These are phyloP conservation scores for Peromyscus melanophrys DNA, from an alignment of 2,797 vertebrate genomes.

Conservation along the genomic window DNA sequence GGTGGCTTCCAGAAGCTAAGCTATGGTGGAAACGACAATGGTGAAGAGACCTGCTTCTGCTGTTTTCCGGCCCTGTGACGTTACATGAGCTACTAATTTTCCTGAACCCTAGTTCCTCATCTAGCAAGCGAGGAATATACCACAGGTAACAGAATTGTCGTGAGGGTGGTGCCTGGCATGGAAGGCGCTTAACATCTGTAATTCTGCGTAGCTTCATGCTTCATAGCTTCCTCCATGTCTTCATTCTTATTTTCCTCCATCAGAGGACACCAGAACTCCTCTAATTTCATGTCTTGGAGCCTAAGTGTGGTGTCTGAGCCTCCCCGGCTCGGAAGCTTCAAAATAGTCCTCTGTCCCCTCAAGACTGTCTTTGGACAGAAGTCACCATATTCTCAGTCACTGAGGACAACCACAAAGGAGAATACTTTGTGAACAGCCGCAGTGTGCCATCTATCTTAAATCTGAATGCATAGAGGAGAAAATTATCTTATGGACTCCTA, in stretches of 20 bases:
- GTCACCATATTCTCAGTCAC: not conserved
- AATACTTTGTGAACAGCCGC: not conserved
- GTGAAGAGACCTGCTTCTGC: not conserved
- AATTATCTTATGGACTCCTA: slow-evolving; percentile 24
- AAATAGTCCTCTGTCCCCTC: no score
- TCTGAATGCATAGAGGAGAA: slow-evolving; percentile 21
- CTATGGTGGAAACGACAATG: not conserved
- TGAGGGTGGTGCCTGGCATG: not conserved
- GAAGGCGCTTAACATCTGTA: not conserved
- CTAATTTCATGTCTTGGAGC: not conserved
- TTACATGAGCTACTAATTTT: not conserved
- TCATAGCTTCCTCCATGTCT: not conserved
- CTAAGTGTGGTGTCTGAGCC: not conserved
- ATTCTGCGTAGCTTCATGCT: not conserved
- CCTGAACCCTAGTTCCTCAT: not conserved
- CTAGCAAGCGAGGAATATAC: not conserved
- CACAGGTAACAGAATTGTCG: not conserved
- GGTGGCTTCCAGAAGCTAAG: not conserved
- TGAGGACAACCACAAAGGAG: not conserved
- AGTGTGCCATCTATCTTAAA: not conserved
- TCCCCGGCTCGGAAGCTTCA: not conserved
- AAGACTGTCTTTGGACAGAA: not conserved
- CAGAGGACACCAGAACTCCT: not conserved
- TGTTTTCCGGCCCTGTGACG: not conserved
- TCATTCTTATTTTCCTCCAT: not conserved